Evolutionary conservation across 2,113 vertebrate species (phyloP).

Genomic region (Turnix velox): DNA sequence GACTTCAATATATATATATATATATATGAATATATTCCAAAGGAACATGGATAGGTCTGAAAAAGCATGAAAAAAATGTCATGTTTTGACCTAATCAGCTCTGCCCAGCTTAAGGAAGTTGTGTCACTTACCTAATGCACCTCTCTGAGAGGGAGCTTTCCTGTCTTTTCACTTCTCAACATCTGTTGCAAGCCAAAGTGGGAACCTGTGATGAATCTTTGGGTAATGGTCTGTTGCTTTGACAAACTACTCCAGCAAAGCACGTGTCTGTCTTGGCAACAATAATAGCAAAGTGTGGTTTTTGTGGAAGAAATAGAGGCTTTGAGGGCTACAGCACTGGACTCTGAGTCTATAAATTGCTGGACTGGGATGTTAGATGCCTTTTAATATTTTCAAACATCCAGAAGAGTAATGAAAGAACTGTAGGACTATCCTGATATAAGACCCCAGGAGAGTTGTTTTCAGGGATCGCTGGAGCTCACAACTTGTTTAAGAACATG

Average conservation of each 20-base stretch:
- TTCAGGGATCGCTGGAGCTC: conserved; percentile 45
- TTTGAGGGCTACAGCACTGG: conserved; percentile 7
- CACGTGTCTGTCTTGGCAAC: not conserved
- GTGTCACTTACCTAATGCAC: not conserved
- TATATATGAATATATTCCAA: not conserved
- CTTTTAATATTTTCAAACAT: conserved; percentile 68
- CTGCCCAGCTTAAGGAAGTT: not conserved
- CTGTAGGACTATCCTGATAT: conserved; percentile 46
- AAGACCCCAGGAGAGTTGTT: conserved; percentile 49
- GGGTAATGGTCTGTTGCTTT: conserved; percentile 26
- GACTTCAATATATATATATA: not conserved
- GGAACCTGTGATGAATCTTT: conserved; percentile 35
- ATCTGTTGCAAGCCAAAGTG: not conserved
- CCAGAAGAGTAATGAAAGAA: conserved; percentile 60
- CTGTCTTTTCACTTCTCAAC: not conserved
- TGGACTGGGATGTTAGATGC: conserved; percentile 56
- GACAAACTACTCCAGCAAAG: conserved; percentile 47
- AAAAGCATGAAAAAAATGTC: not conserved
- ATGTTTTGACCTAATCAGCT: not conserved
- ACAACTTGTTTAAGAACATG: conserved; percentile 58
- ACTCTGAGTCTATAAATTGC: conserved; percentile 45
- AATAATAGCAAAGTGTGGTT: not conserved
- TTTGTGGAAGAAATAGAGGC: conserved; percentile 48
- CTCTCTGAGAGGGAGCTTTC: not conserved
- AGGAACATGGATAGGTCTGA: not conserved